Base-by-base conservation (phyloP, 2,113 vertebrate species). In the Xerus inauris region DNA sequence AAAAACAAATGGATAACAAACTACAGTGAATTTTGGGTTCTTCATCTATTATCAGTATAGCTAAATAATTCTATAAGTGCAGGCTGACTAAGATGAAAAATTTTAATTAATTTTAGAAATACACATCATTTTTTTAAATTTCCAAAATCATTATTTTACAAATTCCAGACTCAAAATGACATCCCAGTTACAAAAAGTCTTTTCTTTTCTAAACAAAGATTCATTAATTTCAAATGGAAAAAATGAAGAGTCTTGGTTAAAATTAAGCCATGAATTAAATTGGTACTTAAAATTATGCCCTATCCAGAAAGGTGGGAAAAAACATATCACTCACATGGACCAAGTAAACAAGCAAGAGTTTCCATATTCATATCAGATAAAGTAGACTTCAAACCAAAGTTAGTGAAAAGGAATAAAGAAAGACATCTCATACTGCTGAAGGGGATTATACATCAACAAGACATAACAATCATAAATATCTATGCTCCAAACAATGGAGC, bases 31-130 rank as follows among this genome's bases (percentile, higher is more conserved):
- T 77, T 81, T 92, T 81, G 16, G 10, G 76, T 77, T 79, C 24
- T 3, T 88, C 51, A 62, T 85, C 51, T 69, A 57, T 77, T 3
- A 57, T 47, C 30, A 92, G 22, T 80, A 91, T 82, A 80, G 75
- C 38, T 88, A n/a, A 81, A 73, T 2, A 35, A 79, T 69, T 47
- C 75, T 28, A 72, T 85, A 89, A 94, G 87, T 51, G 11, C 22
- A 51, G 67, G 32, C 22, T 91, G 32, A 11, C 45, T 65, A 65
- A 7, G 45, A 47, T 47, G 6, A 95, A 14, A 20, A 77, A 22
- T 72, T 64, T 67, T 85, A 92, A 72, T 82, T 96, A 80, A 87
- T 90, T 88, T 88, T n/a, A 80, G 57, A 95, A 82, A 87, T 92
- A 24, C 40, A 24, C 40, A 17, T 32, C 6, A 19, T 40, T 26